These are phyloP conservation scores for Tyto alba DNA, from an alignment of 2,113 vertebrate species.

Conservation along the genomic window DNA sequence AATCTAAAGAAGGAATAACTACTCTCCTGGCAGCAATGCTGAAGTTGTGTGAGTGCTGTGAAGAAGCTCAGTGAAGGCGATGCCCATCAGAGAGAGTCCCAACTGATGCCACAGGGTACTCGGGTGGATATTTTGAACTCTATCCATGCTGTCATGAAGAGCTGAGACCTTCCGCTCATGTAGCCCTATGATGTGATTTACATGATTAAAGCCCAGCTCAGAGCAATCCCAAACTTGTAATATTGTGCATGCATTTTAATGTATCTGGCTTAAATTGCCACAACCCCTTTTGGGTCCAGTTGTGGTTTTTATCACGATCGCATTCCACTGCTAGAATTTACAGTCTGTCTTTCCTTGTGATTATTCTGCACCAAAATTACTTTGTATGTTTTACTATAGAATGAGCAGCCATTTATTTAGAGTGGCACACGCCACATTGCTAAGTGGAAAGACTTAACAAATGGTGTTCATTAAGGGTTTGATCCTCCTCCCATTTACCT, in stretches of 20 bases:
- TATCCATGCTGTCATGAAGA: not conserved
- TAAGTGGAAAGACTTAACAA: not conserved
- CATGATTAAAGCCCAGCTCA: not conserved
- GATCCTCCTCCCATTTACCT: not conserved
- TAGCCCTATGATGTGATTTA: not conserved
- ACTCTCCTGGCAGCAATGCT: not conserved
- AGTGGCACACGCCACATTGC: fast-evolving
- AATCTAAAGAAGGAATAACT: not conserved
- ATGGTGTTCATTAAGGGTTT: not conserved
- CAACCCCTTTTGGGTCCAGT: not conserved
- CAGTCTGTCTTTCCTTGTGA: not conserved
- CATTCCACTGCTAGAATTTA: not conserved
- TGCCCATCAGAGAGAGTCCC: not conserved
- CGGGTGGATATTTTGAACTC: not conserved
- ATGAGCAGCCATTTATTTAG: not conserved
- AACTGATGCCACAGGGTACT: fast-evolving
- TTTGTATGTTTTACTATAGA: not conserved
- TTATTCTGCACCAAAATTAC: not conserved
- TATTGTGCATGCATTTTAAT: fast-evolving
- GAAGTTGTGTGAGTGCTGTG: fast-evolving
- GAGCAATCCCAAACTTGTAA: not conserved
- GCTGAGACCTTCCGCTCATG: not conserved
- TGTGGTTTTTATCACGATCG: not conserved
- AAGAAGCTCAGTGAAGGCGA: not conserved
- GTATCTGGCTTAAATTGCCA: not conserved